phyloP scores from a whole-genome alignment of 1,140 invertebrate genomes.

The roundworm (Caenorhabditis elegans) region DNA sequence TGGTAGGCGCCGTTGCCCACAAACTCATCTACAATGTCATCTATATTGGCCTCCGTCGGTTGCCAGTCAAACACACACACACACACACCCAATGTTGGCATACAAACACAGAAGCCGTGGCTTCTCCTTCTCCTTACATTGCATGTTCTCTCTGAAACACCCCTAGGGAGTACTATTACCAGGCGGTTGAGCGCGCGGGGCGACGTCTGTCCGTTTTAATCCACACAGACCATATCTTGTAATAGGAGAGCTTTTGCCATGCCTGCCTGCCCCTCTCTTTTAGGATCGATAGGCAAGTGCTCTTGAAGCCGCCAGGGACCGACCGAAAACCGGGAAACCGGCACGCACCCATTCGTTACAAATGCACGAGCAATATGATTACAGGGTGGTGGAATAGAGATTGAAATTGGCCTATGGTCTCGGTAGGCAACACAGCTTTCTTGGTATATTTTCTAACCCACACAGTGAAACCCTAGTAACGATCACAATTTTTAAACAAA shows the following conservation, averaged over 20 bases:
- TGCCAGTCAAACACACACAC: conserved; percentile 22
- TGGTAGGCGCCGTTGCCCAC: conserved; percentile 26
- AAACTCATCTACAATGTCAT: conserved; percentile 32
- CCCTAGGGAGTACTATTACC: conserved; percentile 42
- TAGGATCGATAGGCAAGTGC: conserved; percentile 31
- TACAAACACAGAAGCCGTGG: conserved; percentile 9
- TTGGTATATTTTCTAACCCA: background rate
- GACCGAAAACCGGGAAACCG: background rate
- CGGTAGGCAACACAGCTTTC: too few relatives aligned
- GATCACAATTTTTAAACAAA: background rate
- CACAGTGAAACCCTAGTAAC: background rate
- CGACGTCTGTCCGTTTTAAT: conserved; percentile 33
- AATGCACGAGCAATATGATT: conserved; percentile 2
- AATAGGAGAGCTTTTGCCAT: conserved; percentile 18
- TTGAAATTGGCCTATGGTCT: too few relatives aligned
- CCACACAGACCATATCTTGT: conserved; percentile 45
- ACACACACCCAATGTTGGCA: conserved; percentile 16
- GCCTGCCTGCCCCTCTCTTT: background rate
- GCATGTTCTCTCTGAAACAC: conserved; percentile 24
- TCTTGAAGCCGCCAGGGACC: conserved; percentile 23
- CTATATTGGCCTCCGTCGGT: background rate
- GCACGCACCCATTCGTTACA: background rate
- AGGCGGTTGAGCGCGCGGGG: conserved; percentile 12
- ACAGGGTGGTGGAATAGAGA: background rate
- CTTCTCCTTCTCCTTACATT: conserved; percentile 20